Conservation (phyloP, 2,888 invertebrate genomes). For the Eristalis arbustorum region DNA sequence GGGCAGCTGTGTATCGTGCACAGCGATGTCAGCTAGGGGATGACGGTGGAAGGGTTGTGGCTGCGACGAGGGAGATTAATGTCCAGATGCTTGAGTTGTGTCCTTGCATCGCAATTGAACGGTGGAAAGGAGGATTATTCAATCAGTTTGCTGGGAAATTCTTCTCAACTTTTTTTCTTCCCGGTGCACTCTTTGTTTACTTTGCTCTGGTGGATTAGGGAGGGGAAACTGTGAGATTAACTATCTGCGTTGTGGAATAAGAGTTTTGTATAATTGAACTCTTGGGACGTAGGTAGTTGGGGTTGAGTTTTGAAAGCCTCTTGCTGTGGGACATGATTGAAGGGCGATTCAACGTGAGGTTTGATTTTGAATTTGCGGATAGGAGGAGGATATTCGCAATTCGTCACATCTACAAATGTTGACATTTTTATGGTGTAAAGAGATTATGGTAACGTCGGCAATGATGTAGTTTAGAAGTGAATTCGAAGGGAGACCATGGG, state of each 20-base stretch:
- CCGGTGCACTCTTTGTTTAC: not conserved
- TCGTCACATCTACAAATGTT: too few relatives aligned
- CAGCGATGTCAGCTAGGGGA: conserved; percentile 28
- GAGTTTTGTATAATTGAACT: too few relatives aligned
- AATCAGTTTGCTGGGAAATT: conserved; percentile 8
- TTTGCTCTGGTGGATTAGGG: not conserved
- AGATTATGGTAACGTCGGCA: too few relatives aligned
- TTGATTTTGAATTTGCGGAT: too few relatives aligned
- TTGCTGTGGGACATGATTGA: too few relatives aligned
- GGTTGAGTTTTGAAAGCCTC: too few relatives aligned
- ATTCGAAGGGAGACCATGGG: too few relatives aligned
- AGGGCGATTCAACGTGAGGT: too few relatives aligned
- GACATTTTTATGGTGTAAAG: too few relatives aligned
- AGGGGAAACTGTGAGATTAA: not conserved
- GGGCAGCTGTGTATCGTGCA: conserved; percentile 44
- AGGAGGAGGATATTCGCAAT: too few relatives aligned
- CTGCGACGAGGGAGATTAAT: conserved; percentile 32
- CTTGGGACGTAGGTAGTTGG: too few relatives aligned
- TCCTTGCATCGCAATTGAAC: conserved; percentile 13
- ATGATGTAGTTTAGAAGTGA: too few relatives aligned
- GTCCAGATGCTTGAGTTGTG: conserved; percentile 54
- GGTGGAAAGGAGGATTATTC: conserved; percentile 23
- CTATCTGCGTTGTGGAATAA: not conserved
- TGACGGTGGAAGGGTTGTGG: conserved; percentile 54
- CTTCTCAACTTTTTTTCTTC: not conserved